Percentiles rank a stretch among this genome's conserved stretches.
These are phyloP conservation scores for Luidia sarsii DNA, from an alignment of 53 echinoderm and acorn worm genomes.

Conservation along the genomic window DNA sequence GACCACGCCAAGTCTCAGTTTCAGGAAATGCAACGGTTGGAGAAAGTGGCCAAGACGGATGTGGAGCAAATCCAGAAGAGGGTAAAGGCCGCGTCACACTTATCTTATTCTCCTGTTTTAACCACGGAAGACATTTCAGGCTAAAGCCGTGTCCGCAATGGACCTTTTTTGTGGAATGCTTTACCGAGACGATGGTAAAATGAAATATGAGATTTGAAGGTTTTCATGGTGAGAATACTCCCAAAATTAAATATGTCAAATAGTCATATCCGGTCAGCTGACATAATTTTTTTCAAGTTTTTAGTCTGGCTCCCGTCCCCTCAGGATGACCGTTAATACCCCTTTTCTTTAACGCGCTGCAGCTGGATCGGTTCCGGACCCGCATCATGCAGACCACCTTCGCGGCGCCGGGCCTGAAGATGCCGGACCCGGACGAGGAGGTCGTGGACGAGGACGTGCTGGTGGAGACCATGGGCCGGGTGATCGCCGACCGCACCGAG, in stretches of 20 bases:
- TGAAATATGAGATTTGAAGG: no score
- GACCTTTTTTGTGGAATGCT: no score
- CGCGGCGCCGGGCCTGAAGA: conserved; percentile 90
- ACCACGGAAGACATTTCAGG: background rate
- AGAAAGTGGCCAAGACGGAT: conserved; percentile 80
- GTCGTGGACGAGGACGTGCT: conserved; percentile 76
- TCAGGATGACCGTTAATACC: no score
- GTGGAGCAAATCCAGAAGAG: conserved; percentile 86
- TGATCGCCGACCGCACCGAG: conserved; percentile 85
- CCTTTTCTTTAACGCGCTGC: background rate
- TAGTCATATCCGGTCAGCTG: no score
- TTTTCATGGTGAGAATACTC: no score
- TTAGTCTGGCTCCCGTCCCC: background rate
- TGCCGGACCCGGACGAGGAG: conserved; percentile 73
- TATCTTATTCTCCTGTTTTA: background rate
- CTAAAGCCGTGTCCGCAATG: no score
- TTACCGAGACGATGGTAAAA: no score
- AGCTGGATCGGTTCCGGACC: conserved; percentile 84
- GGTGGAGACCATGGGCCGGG: conserved; percentile 75
- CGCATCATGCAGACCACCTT: conserved; percentile 86
- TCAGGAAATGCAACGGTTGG: conserved; percentile 73
- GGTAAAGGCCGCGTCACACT: conserved; percentile 51
- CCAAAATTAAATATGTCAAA: no score
- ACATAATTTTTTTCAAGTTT: no score
- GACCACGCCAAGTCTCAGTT: conserved; percentile 82